These are phyloP conservation scores for Rutpela maculata DNA, from an alignment of 2,888 invertebrate species.

Conservation along the genomic window DNA sequence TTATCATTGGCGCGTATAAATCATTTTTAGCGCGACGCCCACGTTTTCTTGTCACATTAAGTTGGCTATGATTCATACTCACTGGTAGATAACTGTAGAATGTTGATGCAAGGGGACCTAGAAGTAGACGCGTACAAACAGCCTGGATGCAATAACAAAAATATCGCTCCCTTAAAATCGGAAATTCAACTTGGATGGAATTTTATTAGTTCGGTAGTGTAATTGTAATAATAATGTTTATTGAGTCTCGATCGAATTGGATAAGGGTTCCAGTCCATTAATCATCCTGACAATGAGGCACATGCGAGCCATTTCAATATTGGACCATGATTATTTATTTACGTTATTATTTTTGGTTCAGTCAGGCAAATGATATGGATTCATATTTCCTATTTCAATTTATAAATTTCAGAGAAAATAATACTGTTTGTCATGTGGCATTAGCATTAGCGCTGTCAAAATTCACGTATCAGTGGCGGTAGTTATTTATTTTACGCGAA, in stretches of 20 bases:
- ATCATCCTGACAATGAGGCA: conserved; percentile 26
- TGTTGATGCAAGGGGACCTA: conserved; percentile 21
- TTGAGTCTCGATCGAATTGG: conserved; percentile 26
- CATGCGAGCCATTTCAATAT: conserved; percentile 30
- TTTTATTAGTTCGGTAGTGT: conserved; percentile 18
- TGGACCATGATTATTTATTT: conserved; percentile 25
- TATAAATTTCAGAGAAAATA: no score
- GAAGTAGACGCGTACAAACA: background rate
- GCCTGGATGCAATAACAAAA: conserved; percentile 5
- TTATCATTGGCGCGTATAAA: conserved; percentile 51
- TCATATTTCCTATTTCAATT: background rate
- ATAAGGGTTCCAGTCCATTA: conserved; percentile 32
- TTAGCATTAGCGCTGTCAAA: no score
- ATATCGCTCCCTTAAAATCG: conserved; percentile 19
- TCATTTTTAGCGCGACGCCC: conserved; percentile 49
- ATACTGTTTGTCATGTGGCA: no score
- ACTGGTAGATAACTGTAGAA: conserved; percentile 29
- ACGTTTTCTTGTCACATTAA: conserved; percentile 55
- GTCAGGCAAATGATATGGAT: background rate
- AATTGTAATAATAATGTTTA: conserved; percentile 34
- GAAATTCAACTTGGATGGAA: background rate
- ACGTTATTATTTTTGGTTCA: background rate
- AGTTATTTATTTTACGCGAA: no score
- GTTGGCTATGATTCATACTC: conserved; percentile 53
- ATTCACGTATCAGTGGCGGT: no score